Conservation (phyloP, 2,113 vertebrate genomes). For the Microtus pennsylvanicus region DNA sequence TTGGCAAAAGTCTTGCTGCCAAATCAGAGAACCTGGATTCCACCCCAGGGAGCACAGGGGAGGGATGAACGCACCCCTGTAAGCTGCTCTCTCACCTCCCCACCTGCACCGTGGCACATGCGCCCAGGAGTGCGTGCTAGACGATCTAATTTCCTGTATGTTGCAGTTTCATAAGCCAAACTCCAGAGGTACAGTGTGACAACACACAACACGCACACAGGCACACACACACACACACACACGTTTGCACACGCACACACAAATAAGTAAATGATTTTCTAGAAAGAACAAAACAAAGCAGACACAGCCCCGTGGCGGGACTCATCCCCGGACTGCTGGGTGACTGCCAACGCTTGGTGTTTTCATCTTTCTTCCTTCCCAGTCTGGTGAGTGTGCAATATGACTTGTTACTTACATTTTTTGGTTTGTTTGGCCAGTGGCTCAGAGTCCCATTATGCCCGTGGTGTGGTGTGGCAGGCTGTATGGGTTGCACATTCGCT, state of each 20-base stretch:
- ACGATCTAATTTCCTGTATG: not conserved
- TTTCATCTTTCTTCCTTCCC: not conserved
- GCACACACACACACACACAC: not conserved
- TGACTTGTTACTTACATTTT: not conserved
- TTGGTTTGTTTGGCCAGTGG: not conserved
- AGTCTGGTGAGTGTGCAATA: not conserved
- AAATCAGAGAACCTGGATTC: not conserved
- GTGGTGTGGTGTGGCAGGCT: fast-evolving
- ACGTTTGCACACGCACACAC: not conserved
- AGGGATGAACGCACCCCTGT: not conserved
- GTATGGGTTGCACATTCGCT: fast-evolving
- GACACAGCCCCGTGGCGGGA: not conserved
- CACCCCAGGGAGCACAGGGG: too few relatives aligned
- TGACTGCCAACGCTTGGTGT: not conserved
- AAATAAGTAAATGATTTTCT: not conserved
- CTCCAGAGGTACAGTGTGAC: not conserved
- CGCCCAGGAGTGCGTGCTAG: not conserved
- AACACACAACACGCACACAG: not conserved
- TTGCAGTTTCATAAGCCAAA: not conserved
- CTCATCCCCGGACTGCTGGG: not conserved
- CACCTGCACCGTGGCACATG: not conserved
- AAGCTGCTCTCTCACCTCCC: not conserved
- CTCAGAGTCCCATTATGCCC: not conserved
- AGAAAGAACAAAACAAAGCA: not conserved
- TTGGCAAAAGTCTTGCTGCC: not conserved